Evolutionary conservation across 2,888 invertebrate species (phyloP).

Genomic region (Chelonus formosanus): DNA sequence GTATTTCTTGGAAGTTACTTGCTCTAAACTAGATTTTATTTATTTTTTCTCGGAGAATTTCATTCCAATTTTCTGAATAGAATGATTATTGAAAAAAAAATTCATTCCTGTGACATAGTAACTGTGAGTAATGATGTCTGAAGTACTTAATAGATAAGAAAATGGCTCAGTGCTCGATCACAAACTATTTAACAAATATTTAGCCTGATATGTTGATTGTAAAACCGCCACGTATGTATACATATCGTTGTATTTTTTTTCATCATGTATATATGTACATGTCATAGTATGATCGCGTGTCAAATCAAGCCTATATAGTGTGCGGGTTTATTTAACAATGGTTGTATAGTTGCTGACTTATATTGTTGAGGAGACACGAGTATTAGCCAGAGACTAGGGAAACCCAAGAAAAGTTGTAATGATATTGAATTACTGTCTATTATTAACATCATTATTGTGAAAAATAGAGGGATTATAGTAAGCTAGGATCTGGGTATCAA

Average conservation of each 20-base stretch:
- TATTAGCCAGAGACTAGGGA: background rate
- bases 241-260: background rate
- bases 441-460: background rate
- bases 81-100: no score
- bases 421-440: background rate
- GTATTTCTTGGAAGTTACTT: no score
- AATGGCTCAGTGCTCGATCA: background rate
- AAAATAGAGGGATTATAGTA: background rate
- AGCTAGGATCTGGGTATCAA: no score
- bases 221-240: conserved; percentile 5
- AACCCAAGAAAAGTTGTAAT: background rate
- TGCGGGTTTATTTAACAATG: conserved; percentile 11
- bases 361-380: background rate
- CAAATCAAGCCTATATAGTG: conserved; percentile 16
- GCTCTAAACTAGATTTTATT: no score
- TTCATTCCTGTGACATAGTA: no score
- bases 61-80: no score
- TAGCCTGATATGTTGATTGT: conserved; percentile 6
- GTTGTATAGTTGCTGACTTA: background rate
- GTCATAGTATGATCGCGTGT: conserved; percentile 21
- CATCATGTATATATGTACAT: conserved; percentile 2
- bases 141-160: background rate
- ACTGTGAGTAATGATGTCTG: no score
- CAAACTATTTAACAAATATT: conserved; percentile 18
- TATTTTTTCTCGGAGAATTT: no score